Percentiles rank a stretch among this genome's conserved stretches.
Evolutionary conservation across 2,888 invertebrate genomes (phyloP).

Genomic region (Hirtodrosophila trivittata): DNA sequence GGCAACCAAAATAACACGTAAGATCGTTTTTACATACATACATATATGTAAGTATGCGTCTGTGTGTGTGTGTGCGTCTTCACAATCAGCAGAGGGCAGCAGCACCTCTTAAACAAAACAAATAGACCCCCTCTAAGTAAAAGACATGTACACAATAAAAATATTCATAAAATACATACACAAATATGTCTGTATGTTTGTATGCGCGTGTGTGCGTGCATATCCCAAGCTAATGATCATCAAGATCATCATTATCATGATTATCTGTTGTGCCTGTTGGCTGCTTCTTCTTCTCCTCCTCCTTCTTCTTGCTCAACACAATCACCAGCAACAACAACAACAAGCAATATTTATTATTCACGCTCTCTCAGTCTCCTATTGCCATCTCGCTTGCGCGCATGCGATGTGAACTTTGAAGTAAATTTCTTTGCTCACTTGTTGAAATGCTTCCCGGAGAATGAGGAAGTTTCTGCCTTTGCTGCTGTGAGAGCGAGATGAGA

Average conservation of each 20-base stretch:
- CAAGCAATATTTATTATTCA: conserved; percentile 54
- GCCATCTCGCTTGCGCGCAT: conserved; percentile 41
- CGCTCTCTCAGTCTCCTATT: conserved; percentile 39
- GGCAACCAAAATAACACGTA: conserved; percentile 75
- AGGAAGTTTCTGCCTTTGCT: conserved; percentile 67
- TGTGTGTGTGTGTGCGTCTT: conserved; percentile 22
- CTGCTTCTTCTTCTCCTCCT: conserved; percentile 28
- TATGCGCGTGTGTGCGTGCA: conserved; percentile 24
- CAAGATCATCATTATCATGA: conserved; percentile 43
- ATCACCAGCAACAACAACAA: conserved; percentile 23
- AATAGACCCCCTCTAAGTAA: conserved; percentile 81
- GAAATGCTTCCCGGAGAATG: conserved; percentile 77
- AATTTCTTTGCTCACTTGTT: conserved; percentile 72
- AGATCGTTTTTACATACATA: conserved; percentile 50
- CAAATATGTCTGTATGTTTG: conserved; percentile 4
- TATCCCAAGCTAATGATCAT: conserved; percentile 39
- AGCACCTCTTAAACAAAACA: conserved; percentile 72
- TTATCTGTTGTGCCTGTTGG: conserved; percentile 48
- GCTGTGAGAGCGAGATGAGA: conserved; percentile 57
- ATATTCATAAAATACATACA: conserved; percentile 41
- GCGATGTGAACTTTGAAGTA: conserved; percentile 41
- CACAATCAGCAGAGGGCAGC: conserved; percentile 61
- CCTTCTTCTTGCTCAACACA: conserved; percentile 50
- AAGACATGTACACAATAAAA: conserved; percentile 68
- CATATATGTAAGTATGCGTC: not conserved